Conservation (phyloP, 2,113 vertebrate species). For the Petromus typicus region DNA sequence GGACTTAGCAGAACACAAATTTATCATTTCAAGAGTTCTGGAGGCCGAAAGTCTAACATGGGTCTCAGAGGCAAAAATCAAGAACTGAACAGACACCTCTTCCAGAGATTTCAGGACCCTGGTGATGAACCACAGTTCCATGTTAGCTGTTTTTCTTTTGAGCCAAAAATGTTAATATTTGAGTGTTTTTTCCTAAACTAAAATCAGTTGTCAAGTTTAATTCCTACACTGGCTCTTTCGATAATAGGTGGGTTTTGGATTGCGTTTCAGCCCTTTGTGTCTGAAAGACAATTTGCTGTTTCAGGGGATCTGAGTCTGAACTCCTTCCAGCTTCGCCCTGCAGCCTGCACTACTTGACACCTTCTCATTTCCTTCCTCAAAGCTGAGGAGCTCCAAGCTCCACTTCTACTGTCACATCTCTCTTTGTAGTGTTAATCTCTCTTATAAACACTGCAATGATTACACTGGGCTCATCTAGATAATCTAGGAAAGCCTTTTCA, state of each 20-base stretch:
- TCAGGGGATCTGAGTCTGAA: neutral
- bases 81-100: neutral
- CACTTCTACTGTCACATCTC: neutral
- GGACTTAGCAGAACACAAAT: neutral
- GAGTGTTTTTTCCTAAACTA: neutral
- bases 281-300: neutral
- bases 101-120: neutral
- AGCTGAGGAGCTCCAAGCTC: neutral
- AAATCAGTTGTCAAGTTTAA: neutral
- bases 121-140: neutral
- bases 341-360: neutral
- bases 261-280: neutral
- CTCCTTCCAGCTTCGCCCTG: neutral
- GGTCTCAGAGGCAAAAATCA: neutral
- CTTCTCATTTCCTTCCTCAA: neutral
- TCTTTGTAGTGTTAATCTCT: neutral
- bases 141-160: neutral
- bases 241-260: neutral
- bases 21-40: neutral
- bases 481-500: neutral
- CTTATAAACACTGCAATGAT: neutral
- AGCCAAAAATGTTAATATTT: neutral
- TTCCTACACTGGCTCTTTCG: neutral
- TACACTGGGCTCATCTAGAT: neutral
- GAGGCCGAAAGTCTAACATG: neutral